Conservation (phyloP, 2,888 invertebrate species). For the Ophion slaviceki region DNA sequence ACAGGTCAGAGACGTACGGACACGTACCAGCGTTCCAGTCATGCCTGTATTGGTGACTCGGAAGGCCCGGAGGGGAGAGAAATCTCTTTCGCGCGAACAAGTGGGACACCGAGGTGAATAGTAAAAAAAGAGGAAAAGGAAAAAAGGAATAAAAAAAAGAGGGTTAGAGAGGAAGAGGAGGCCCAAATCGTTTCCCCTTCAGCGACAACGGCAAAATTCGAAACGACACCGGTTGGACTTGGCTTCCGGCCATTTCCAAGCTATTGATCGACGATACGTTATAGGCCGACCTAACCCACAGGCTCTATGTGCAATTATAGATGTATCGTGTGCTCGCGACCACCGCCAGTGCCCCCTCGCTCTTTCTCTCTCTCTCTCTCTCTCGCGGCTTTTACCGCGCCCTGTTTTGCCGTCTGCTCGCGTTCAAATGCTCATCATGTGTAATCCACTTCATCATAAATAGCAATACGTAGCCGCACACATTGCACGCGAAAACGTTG, state of each 20-base stretch:
- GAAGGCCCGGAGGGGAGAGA: conserved; percentile 54
- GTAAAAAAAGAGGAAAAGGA: conserved; percentile 4
- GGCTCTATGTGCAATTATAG: conserved; percentile 81
- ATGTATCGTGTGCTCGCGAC: conserved; percentile 75
- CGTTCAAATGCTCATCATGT: neutral
- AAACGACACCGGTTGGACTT: conserved; percentile 81
- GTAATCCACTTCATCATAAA: neutral
- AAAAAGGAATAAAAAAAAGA: conserved; percentile 24
- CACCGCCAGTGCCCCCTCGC: too few relatives aligned
- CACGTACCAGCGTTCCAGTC: neutral
- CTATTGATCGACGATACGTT: conserved; percentile 82
- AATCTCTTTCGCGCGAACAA: conserved; percentile 72
- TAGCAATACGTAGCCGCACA: neutral
- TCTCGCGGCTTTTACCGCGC: conserved; percentile 40
- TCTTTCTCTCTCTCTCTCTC: conserved; percentile 12
- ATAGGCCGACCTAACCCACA: conserved; percentile 74
- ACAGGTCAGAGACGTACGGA: conserved; percentile 18
- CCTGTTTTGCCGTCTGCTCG: conserved; percentile 35
- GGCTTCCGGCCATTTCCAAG: conserved; percentile 82
- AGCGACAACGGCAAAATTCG: conserved; percentile 82
- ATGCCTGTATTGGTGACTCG: neutral
- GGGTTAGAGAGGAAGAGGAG: conserved; percentile 67
- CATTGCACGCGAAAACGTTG: neutral
- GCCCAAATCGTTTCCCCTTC: conserved; percentile 74
- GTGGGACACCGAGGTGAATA: conserved; percentile 74